These are phyloP conservation scores for Microctonus hyperodae DNA, from an alignment of 2,888 invertebrate genomes.

Conservation along the genomic window DNA sequence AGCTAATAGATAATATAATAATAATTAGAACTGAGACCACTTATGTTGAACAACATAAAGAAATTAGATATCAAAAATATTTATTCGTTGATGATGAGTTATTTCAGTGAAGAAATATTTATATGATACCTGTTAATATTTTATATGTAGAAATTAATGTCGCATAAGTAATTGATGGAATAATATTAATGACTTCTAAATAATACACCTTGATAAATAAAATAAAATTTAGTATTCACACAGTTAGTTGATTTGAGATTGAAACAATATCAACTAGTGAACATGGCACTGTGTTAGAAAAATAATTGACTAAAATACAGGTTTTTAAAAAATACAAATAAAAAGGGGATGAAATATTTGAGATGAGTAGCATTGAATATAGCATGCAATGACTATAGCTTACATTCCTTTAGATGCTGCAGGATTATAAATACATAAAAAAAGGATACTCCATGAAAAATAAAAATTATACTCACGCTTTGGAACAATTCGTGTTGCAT, in stretches of 20 bases:
- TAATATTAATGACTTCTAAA: neutral
- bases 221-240: neutral
- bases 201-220: neutral
- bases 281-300: constrained; percentile 26
- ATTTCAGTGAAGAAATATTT: neutral
- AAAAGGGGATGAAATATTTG: constrained; percentile 22
- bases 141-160: neutral
- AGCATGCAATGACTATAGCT: constrained; percentile 24
- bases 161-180: neutral
- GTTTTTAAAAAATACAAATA: constrained; percentile 12
- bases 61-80: neutral
- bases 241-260: too few relatives aligned
- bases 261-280: neutral
- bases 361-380: constrained; percentile 27
- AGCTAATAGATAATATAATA: neutral
- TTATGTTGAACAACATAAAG: neutral
- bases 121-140: neutral
- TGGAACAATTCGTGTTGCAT: constrained; percentile 51
- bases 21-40: neutral
- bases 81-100: neutral
- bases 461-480: constrained; percentile 46
- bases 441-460: constrained; percentile 12
- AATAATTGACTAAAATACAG: constrained; percentile 12
- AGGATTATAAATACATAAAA: constrained; percentile 28
- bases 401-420: constrained; percentile 27